Evolutionary conservation across 1,140 invertebrate genomes (phyloP).

Genomic region (Solenopsis invicta): DNA sequence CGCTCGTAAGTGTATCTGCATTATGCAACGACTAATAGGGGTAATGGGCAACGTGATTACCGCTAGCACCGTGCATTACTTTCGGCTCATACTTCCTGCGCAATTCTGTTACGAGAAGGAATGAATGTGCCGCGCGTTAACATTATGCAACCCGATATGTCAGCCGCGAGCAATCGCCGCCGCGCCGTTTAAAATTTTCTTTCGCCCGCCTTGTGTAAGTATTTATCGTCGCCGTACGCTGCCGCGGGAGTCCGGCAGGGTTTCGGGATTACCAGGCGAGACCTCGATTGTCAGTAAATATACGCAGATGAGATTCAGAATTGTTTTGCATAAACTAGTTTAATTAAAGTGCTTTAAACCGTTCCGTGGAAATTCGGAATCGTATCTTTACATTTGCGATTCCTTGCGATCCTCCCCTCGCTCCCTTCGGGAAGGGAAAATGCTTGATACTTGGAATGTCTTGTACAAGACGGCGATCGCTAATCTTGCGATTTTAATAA

Average conservation of each 20-base stretch:
- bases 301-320: slow-evolving; percentile 46
- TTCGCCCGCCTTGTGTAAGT: neutral
- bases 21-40: slow-evolving; percentile 83
- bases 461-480: neutral
- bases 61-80: slow-evolving; percentile 70
- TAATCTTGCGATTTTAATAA: slow-evolving; percentile 9
- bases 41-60: slow-evolving; percentile 83
- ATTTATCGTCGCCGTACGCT: slow-evolving; percentile 25
- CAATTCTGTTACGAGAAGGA: slow-evolving; percentile 49
- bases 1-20: slow-evolving; percentile 79
- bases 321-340: slow-evolving; percentile 52
- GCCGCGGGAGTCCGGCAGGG: neutral
- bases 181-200: slow-evolving; percentile 19
- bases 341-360: slow-evolving; percentile 34
- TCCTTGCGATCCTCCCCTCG: neutral
- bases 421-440: neutral
- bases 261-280: slow-evolving; percentile 33
- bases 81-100: slow-evolving; percentile 45
- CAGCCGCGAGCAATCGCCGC: slow-evolving; percentile 30
- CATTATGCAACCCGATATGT: slow-evolving; percentile 55
- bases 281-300: slow-evolving; percentile 34
- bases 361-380: slow-evolving; percentile 27
- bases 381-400: slow-evolving; percentile 13
- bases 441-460: neutral
- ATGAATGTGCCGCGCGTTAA: slow-evolving; percentile 45